A percentile compares a stretch with the other conserved stretches of the same genome.
Conservation (phyloP, 2,888 invertebrate genomes). For the Hipparchia sbordonii region DNA sequence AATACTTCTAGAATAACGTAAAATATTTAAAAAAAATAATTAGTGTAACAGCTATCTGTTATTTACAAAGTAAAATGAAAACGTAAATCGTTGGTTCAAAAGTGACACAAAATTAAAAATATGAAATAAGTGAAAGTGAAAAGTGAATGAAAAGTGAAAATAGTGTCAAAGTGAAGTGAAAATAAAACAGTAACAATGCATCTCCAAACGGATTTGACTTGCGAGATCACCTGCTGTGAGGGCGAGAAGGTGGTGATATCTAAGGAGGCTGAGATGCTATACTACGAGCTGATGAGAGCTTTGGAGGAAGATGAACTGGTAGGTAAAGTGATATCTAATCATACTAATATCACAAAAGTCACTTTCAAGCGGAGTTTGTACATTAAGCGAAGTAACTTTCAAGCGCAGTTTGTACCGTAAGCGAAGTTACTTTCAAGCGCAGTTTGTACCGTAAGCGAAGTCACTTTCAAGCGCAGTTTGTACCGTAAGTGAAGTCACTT, state of each 20-base stretch:
- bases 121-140: not conserved
- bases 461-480: too few species aligned
- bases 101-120: not conserved
- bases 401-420: too few species aligned
- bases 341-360: not conserved
- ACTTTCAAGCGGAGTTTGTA: not conserved
- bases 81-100: not conserved
- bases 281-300: slow-evolving; percentile 76
- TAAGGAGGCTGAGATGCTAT: slow-evolving; percentile 78
- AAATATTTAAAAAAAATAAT: not conserved
- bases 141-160: slow-evolving; percentile 38
- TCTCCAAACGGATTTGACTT: slow-evolving; percentile 68
- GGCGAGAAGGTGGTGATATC: slow-evolving; percentile 73
- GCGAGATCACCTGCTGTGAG: slow-evolving; percentile 60
- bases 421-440: not conserved
- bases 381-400: too few species aligned
- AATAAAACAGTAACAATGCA: slow-evolving; percentile 63
- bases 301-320: slow-evolving; percentile 80
- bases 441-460: too few species aligned
- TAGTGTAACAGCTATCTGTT: not conserved
- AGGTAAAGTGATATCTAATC: slow-evolving; percentile 44
- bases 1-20: not conserved
- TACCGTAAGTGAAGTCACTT: too few species aligned
- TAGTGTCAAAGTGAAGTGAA: slow-evolving; percentile 43
- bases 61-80: not conserved